Percentiles rank a stretch among this genome's conserved stretches.
phyloP scores from a whole-genome alignment of 2,113 vertebrate species.

The Lonchura striata region DNA sequence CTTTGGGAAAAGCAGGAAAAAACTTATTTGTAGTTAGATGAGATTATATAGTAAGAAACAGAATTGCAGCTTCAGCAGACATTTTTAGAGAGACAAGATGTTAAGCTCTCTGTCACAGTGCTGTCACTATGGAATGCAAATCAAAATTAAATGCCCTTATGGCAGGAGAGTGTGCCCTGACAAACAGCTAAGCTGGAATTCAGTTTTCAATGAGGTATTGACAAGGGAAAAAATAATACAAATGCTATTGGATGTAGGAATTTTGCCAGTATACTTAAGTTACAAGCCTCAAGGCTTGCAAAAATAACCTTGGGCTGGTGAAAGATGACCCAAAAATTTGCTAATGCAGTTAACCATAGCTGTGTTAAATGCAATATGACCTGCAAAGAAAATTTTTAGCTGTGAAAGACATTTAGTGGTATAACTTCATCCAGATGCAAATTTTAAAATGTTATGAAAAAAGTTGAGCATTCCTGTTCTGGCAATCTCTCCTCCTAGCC shows the following conservation, averaged over 20 bases:
- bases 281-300: not conserved
- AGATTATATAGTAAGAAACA: not conserved
- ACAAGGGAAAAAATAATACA: not conserved
- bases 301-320: not conserved
- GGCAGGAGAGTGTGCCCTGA: not conserved
- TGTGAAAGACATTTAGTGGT: not conserved
- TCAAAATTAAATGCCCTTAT: not conserved
- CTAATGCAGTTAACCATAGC: not conserved
- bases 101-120: not conserved
- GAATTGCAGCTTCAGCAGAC: not conserved
- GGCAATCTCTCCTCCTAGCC: not conserved
- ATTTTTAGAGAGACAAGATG: not conserved
- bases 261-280: not conserved
- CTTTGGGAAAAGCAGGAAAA: not conserved
- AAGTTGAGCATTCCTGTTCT: not conserved
- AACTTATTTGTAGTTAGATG: not conserved
- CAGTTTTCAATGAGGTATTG: not conserved
- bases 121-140: not conserved
- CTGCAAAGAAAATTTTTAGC: not conserved
- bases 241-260: not conserved
- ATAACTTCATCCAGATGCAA: not conserved
- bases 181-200: not conserved
- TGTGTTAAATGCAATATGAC: not conserved
- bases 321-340: not conserved
- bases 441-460: not conserved